Percentiles rank a stretch among this genome's conserved stretches.
Evolutionary conservation across 2,797 vertebrate genomes (phyloP).

Genomic region (Urophycis tenuis): DNA sequence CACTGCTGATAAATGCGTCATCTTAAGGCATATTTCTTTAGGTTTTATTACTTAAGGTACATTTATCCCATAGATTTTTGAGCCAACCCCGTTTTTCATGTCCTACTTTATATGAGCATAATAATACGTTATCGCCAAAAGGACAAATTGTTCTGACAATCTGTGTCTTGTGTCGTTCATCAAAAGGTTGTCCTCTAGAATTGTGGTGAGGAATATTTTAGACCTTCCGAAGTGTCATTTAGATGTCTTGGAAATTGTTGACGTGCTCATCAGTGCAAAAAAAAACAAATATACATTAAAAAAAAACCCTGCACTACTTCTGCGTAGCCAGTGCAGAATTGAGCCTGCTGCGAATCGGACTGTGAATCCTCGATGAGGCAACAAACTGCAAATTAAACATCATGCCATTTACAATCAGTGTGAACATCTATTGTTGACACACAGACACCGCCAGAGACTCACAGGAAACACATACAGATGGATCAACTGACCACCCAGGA

Average conservation of each 20-base stretch:
- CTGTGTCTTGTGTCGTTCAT: background rate
- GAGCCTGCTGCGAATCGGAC: no score
- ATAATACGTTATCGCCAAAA: background rate
- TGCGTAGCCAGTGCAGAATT: background rate
- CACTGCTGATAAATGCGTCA: no score
- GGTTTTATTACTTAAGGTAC: background rate
- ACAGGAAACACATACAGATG: background rate
- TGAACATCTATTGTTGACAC: background rate
- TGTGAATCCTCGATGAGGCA: background rate
- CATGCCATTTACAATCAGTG: background rate
- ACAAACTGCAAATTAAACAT: background rate
- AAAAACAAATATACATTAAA: background rate
- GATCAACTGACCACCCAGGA: background rate
- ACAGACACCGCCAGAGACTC: background rate
- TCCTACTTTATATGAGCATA: background rate
- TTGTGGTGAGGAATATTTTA: background rate
- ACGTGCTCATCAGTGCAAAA: background rate
- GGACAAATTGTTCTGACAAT: no score
- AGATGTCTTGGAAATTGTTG: background rate
- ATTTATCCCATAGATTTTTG: background rate
- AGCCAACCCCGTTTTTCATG: background rate
- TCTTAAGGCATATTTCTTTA: no score
- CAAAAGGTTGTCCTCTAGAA: background rate
- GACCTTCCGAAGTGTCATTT: background rate
- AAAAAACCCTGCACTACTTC: background rate